Conservation (phyloP, 1,140 invertebrate genomes). For the Nymphalis io region DNA sequence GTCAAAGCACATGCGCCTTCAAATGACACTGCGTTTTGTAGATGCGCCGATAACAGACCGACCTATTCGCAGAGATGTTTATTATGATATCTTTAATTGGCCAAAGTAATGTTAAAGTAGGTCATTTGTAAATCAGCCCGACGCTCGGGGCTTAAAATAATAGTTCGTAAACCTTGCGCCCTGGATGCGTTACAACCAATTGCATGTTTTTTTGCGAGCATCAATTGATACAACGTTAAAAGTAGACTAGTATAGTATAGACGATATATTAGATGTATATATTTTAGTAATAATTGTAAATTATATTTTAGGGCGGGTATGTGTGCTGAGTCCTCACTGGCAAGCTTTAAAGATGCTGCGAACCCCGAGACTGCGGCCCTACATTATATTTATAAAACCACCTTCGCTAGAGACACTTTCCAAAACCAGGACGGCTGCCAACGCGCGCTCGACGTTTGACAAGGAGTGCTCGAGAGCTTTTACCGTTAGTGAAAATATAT, state of each 20-base stretch:
- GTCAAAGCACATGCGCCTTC: background rate
- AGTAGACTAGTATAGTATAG: too few relatives aligned
- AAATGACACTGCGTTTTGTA: background rate
- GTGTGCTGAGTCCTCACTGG: constrained; percentile 97
- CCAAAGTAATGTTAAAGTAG: too few relatives aligned
- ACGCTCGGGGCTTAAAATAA: too few relatives aligned
- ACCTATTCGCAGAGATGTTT: too few relatives aligned
- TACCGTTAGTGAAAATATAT: constrained; percentile 82
- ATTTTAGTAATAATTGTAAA: background rate
- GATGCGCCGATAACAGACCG: too few relatives aligned
- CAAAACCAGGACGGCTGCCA: constrained; percentile 88
- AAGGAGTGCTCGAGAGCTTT: constrained; percentile 93
- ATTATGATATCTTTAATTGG: too few relatives aligned
- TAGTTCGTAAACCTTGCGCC: too few relatives aligned
- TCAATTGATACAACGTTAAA: too few relatives aligned
- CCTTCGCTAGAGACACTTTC: constrained; percentile 92
- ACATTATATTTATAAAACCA: constrained; percentile 96
- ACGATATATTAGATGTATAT: background rate
- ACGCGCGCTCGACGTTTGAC: constrained; percentile 94
- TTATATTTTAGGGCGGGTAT: constrained; percentile 84
- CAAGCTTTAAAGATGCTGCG: constrained; percentile 96
- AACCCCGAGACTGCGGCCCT: constrained; percentile 95
- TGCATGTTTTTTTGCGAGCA: too few relatives aligned
- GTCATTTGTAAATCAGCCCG: too few relatives aligned
- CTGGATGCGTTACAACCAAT: too few relatives aligned